Percentiles rank a stretch among this genome's conserved stretches.
Evolutionary conservation across 2,113 vertebrate genomes (phyloP).

Genomic region (Plecturocebus donacophilus): DNA sequence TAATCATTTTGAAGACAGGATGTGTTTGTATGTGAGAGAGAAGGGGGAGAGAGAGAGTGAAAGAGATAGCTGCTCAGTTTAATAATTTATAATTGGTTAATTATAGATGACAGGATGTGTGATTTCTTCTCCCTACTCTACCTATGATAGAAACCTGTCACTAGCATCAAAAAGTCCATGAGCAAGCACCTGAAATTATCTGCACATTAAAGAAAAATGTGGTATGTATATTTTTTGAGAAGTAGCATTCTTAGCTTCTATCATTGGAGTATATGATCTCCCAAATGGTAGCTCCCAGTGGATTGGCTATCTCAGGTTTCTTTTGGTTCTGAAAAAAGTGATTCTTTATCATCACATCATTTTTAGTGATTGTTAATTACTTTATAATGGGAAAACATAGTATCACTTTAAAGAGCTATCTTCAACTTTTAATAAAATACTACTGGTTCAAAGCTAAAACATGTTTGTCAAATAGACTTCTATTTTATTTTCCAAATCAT

Average conservation of each 20-base stretch:
- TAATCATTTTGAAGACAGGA: neutral
- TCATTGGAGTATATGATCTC: neutral
- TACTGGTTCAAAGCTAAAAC: neutral
- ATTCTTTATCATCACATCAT: neutral
- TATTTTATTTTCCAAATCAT: neutral
- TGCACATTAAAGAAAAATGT: neutral
- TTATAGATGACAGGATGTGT: neutral
- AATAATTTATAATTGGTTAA: neutral
- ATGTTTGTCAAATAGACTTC: neutral
- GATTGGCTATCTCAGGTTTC: neutral
- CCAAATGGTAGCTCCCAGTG: neutral
- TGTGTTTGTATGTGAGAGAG: fast-evolving
- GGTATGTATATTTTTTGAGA: neutral
- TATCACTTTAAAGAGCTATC: conserved; percentile 10
- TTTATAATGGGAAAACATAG: neutral
- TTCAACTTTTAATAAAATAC: neutral
- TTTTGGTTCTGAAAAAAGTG: conserved; percentile 24
- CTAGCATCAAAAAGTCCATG: neutral
- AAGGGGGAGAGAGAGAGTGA: too few relatives aligned
- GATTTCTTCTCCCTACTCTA: neutral
- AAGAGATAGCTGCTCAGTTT: neutral
- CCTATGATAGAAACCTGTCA: neutral
- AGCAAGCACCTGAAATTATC: neutral
- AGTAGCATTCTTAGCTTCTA: neutral
- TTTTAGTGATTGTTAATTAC: neutral